Percentiles rank a stretch among this genome's conserved stretches.
Evolutionary conservation across 30 jellyfish, hydroid and myxozoan species (phyloP).

Genomic region (Hydractinia symbiolongicarpus): DNA sequence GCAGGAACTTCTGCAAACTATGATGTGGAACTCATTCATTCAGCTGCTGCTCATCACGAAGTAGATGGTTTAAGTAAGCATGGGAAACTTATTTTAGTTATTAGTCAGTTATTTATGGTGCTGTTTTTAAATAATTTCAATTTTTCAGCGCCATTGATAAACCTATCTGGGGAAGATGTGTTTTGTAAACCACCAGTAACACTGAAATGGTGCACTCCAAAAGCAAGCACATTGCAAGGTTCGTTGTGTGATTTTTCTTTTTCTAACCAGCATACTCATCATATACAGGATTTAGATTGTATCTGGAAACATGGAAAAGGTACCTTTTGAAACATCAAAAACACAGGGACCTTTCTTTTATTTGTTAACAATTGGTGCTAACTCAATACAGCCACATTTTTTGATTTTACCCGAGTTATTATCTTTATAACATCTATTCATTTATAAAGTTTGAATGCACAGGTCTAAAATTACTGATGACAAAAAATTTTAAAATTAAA

Average conservation of each 20-base stretch:
- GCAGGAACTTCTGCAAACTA: constrained; percentile 87
- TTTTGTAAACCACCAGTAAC: constrained; percentile 29
- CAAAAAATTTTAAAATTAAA: too few species aligned
- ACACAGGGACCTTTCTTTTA: too few species aligned
- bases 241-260: not conserved
- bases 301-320: too few species aligned
- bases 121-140: constrained; percentile 14
- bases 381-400: too few species aligned
- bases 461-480: too few species aligned
- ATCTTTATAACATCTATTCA: too few species aligned
- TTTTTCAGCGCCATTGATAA: constrained; percentile 21
- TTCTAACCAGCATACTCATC: not conserved
- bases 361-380: too few species aligned
- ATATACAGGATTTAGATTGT: too few species aligned
- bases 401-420: too few species aligned
- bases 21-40: constrained; percentile 79
- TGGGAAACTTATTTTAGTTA: not conserved
- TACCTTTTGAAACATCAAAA: too few species aligned
- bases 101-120: not conserved
- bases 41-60: constrained; percentile 86
- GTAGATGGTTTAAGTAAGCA: constrained; percentile 62
- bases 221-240: constrained; percentile 54
- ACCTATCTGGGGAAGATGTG: constrained; percentile 1
- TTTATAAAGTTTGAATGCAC: too few species aligned
- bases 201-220: constrained; percentile 88